Conservation (phyloP, 1,140 invertebrate species). For the Drosophila tani region DNA sequence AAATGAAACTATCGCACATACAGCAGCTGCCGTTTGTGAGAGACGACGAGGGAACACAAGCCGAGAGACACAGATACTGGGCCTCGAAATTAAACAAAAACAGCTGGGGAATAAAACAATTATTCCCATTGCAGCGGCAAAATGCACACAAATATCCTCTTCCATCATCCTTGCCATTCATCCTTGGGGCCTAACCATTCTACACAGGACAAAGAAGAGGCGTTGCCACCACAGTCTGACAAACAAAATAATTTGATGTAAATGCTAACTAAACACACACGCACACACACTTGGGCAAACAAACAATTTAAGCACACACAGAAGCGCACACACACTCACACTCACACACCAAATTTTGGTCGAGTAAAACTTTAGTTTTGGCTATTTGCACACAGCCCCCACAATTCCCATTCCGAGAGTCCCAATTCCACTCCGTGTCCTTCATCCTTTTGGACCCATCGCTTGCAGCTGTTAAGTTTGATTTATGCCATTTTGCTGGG, state of each 20-base stretch:
- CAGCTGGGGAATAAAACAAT: constrained; percentile 41
- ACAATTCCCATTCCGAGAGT: constrained; percentile 19
- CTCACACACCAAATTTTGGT: constrained; percentile 43
- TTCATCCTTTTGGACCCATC: constrained; percentile 41
- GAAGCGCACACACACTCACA: background rate
- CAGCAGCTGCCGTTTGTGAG: background rate
- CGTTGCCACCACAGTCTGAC: constrained; percentile 53
- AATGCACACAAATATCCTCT: constrained; percentile 34
- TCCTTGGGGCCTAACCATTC: constrained; percentile 14
- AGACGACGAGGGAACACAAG: background rate
- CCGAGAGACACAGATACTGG: background rate
- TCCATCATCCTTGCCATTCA: constrained; percentile 11
- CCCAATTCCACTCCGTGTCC: constrained; percentile 23
- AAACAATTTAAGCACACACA: constrained; percentile 39
- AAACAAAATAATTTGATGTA: constrained; percentile 70
- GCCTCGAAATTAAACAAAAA: constrained; percentile 38
- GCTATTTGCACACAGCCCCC: constrained; percentile 37
- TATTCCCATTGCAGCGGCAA: constrained; percentile 34
- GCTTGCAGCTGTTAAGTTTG: constrained; percentile 69
- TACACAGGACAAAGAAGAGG: constrained; percentile 40
- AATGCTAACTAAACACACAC: constrained; percentile 59
- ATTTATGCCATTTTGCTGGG: constrained; percentile 62
- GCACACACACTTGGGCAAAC: constrained; percentile 31
- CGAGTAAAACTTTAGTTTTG: constrained; percentile 49
- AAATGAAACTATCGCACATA: background rate